Evolutionary conservation across 1,140 invertebrate genomes (phyloP), one percentile per base, ranked within the genome.

Genomic region (Orchestia grillus): DNA sequence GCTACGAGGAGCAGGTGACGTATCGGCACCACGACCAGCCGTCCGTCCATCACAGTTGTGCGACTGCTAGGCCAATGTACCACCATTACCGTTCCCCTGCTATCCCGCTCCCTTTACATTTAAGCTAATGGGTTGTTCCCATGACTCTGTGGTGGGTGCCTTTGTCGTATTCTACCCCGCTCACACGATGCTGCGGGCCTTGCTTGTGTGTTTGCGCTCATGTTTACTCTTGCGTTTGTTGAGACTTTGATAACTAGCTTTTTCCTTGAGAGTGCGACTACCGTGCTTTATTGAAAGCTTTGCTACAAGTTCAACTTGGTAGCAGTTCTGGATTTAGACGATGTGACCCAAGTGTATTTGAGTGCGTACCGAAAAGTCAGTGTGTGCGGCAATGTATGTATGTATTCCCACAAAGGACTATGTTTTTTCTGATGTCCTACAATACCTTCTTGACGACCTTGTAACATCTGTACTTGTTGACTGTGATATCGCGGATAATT

Each of bases 131-230:
- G 92, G 43, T 44, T 19, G 92, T 94, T 94, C 92, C 44, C 92
- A 94, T 42, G 92, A 28, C 44, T 40, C 44, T 40, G 92, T n/a
- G 43, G 45, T 47, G 92, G 92, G 19, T 94, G 92, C 44, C 92
- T 94, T 45, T 45, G 92, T 94, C 92, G 88, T 44, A 43, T 44
- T 44, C 88, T 91, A 4, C 28, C 87, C 41, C 88, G 41, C 88
- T 91, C 88, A 43, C 88, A 91, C 44, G 88, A 43, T 42, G 41
- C 88, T 91, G 88, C 88, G 88, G 41, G 88, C 28, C 88, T 43
- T 91, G 88, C 88, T 91, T 91, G 88, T 91, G 88, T 91, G 88
- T 91, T 91, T 91, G 88, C 44, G 88, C 88, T 91, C 88, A 91
- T 91, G 88, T 91, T 91, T 91, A 91, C 41, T 11, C 41, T 91